Evolutionary conservation across 2,888 invertebrate species (phyloP).

Genomic region (Abscondita cerata): DNA sequence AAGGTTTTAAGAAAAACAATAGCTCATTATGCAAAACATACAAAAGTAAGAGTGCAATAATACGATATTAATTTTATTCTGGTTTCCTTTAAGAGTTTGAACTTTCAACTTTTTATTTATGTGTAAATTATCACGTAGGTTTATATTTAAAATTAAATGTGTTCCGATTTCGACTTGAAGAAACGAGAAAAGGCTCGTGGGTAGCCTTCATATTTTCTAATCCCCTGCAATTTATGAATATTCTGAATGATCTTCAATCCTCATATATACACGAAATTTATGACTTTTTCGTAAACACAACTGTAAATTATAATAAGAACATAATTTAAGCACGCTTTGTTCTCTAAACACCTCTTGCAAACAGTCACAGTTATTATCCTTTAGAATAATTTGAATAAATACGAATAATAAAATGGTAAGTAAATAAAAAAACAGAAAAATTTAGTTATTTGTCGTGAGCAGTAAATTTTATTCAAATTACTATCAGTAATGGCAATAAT

Average conservation of each 20-base stretch:
- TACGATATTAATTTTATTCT: too few species aligned
- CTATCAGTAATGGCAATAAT: background rate
- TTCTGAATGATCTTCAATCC: constrained; percentile 7
- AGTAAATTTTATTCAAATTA: background rate
- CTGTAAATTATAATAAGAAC: background rate
- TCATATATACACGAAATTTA: background rate
- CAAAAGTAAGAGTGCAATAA: too few species aligned
- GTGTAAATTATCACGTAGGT: constrained; percentile 2
- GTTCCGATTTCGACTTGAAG: constrained; percentile 3
- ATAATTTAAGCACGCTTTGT: too few species aligned
- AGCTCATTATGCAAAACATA: too few species aligned
- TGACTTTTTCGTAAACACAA: background rate
- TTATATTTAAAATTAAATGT: background rate
- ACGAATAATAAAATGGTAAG: too few species aligned
- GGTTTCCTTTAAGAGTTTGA: background rate
- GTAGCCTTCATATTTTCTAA: constrained; percentile 4
- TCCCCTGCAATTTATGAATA: constrained; percentile 3
- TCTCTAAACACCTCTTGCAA: constrained; percentile 2
- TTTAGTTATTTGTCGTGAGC: background rate
- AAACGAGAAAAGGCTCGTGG: constrained; percentile 5
- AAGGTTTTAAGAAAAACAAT: too few species aligned
- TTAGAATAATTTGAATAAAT: constrained; percentile 7
- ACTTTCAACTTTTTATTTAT: constrained; percentile 1
- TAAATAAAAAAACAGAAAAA: background rate
- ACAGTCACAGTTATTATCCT: background rate